phyloP scores from a whole-genome alignment of 2,113 vertebrate genomes.

The Bungarus multicinctus region DNA sequence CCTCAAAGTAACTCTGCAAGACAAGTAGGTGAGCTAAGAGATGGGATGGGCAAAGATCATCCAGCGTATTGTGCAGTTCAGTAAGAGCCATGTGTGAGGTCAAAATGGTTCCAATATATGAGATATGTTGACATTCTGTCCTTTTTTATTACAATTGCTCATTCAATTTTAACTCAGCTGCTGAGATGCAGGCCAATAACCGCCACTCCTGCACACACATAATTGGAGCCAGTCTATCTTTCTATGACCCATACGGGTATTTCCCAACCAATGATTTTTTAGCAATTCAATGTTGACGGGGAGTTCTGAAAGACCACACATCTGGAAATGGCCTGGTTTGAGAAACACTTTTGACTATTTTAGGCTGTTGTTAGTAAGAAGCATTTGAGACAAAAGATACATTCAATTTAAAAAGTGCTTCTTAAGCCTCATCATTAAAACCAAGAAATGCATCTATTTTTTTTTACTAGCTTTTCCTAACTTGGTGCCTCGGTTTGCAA shows the following conservation, averaged over 20 bases:
- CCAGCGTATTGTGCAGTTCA: neutral
- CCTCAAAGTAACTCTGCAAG: neutral
- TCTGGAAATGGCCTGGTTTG: neutral
- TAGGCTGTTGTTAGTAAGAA: neutral
- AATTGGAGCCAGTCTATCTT: neutral
- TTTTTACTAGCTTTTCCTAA: neutral
- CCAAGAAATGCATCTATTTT: neutral
- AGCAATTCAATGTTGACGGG: neutral
- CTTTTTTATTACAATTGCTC: too few species aligned
- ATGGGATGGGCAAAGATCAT: neutral
- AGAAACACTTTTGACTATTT: neutral
- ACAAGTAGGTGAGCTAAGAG: neutral
- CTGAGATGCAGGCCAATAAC: neutral
- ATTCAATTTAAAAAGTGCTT: neutral
- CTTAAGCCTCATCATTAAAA: neutral
- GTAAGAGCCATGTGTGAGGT: neutral
- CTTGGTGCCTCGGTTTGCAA: neutral
- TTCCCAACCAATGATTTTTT: neutral
- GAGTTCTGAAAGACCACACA: neutral
- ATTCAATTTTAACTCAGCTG: neutral
- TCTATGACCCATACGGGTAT: neutral
- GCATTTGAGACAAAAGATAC: neutral
- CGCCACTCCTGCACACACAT: neutral
- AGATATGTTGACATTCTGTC: neutral
- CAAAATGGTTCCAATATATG: neutral